A percentile compares a stretch with the other conserved stretches of the same genome.
These are phyloP conservation scores for Callopanchax toddi DNA, from an alignment of 2,113 vertebrate species.

Conservation along the genomic window DNA sequence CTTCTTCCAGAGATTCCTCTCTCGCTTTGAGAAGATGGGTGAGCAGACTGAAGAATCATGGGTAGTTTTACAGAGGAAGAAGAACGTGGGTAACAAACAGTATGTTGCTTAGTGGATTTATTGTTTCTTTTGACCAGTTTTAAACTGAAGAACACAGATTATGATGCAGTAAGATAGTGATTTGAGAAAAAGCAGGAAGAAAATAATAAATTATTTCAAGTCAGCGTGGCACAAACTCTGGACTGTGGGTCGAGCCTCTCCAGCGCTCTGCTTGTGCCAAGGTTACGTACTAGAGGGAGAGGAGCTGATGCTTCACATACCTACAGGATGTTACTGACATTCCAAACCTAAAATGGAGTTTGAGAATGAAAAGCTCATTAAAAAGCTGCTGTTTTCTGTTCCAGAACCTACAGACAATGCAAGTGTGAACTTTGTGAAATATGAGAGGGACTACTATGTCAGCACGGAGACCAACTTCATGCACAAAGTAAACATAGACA, in stretches of 20 bases:
- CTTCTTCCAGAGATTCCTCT: slow-evolving; percentile 89
- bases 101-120: no score
- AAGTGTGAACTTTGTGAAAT: slow-evolving; percentile 86
- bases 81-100: no score
- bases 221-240: slow-evolving; percentile 1
- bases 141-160: not conserved
- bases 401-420: slow-evolving; percentile 89
- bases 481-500: slow-evolving; percentile 87
- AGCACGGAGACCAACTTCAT: slow-evolving; percentile 89
- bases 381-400: slow-evolving; percentile 38
- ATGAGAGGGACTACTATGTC: slow-evolving; percentile 91
- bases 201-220: not conserved
- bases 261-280: not conserved
- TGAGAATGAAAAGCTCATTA: not conserved
- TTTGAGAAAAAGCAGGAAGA: not conserved
- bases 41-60: slow-evolving; percentile 45
- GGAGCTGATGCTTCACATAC: slow-evolving; percentile 13
- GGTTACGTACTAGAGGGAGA: slow-evolving; percentile 10
- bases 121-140: not conserved
- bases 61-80: no score
- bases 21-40: slow-evolving; percentile 85
- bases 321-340: not conserved
- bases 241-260: no score
- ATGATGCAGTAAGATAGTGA: not conserved
- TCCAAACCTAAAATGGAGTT: not conserved